Evolutionary conservation across 2,113 vertebrate genomes (phyloP).

Genomic region (Pseudorhombus dupliciocellatus): DNA sequence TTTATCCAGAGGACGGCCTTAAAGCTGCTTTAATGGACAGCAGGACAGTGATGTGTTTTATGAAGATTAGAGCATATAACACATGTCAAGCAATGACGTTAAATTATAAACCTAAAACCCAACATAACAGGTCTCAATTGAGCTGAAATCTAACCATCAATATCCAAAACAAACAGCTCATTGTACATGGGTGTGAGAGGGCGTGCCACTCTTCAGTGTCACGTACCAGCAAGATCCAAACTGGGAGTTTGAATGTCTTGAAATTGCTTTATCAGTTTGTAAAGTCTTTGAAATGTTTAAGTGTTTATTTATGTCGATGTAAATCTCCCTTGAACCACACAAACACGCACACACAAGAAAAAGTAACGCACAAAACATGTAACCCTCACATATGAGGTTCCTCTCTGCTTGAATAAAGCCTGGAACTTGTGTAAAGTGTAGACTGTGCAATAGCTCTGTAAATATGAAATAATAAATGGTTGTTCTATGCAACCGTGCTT

Average conservation of each 20-base stretch:
- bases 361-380: constrained; percentile 70
- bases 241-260: constrained; percentile 48
- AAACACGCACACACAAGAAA: constrained; percentile 53
- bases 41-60: too few species aligned
- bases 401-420: constrained; percentile 42
- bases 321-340: constrained; percentile 63
- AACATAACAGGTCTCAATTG: too few species aligned
- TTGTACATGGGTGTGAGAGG: background rate
- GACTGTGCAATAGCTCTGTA: constrained; percentile 70
- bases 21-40: too few species aligned
- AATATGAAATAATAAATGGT: constrained; percentile 64
- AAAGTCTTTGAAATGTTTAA: constrained; percentile 37
- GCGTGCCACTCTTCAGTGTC: constrained; percentile 1
- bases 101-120: too few species aligned
- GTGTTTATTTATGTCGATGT: constrained; percentile 66
- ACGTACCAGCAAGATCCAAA: constrained; percentile 17
- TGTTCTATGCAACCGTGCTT: background rate
- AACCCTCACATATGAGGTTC: constrained; percentile 35
- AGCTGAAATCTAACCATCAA: constrained; percentile 2
- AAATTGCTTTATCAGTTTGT: constrained; percentile 58
- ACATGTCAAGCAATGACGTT: too few species aligned
- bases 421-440: constrained; percentile 45
- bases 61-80: too few species aligned
- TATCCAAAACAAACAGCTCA: background rate
- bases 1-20: too few species aligned